These are phyloP conservation scores for Cheirogaleus medius DNA, from an alignment of 2,113 vertebrate genomes.

Conservation along the genomic window DNA sequence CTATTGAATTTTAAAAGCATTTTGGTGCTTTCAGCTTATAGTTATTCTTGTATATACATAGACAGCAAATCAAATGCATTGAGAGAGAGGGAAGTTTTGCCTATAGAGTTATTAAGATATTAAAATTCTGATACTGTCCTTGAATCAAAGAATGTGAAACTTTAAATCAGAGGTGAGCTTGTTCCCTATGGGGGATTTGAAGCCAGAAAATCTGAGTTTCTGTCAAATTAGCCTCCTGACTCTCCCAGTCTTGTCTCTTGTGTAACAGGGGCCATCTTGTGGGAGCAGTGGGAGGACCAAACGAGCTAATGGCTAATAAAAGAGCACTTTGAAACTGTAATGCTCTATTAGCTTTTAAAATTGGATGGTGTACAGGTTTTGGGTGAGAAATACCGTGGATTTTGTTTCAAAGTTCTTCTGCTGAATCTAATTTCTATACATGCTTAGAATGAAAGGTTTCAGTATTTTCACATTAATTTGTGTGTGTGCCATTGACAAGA, in stretches of 20 bases:
- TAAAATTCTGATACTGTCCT: background rate
- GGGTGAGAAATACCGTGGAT: background rate
- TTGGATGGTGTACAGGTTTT: background rate
- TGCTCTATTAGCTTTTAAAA: background rate
- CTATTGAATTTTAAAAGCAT: background rate
- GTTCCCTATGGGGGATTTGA: background rate
- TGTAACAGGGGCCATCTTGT: background rate
- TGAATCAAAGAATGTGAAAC: background rate
- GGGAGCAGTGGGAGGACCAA: background rate
- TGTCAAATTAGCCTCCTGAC: background rate
- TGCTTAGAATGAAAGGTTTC: background rate
- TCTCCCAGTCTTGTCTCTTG: background rate
- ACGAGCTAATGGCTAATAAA: background rate
- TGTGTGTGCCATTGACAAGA: background rate
- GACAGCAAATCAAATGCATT: background rate
- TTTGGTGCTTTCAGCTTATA: background rate
- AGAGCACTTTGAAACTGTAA: background rate
- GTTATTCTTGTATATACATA: background rate
- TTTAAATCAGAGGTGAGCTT: background rate
- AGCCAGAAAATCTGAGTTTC: background rate
- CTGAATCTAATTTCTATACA: background rate
- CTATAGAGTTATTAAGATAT: background rate
- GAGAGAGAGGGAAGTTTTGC: background rate
- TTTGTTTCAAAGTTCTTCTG: slow-evolving; percentile 29
- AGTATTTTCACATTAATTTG: background rate